Evolutionary conservation across 2,113 vertebrate genomes (phyloP).

Genomic region (Aythya baeri): DNA sequence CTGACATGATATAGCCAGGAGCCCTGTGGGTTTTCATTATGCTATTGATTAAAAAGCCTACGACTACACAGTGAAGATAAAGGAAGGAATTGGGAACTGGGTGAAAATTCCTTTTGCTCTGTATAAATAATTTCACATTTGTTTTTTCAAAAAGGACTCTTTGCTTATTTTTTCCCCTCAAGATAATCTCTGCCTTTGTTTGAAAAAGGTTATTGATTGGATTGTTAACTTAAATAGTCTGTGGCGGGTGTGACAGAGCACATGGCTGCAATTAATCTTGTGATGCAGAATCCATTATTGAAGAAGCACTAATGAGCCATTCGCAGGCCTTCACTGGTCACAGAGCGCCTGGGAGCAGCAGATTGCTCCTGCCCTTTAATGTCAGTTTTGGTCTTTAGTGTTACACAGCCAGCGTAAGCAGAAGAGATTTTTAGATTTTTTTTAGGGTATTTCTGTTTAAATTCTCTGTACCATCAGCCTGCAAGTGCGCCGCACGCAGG

Average conservation of each 20-base stretch:
- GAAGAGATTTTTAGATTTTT: background rate
- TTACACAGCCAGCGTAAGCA: background rate
- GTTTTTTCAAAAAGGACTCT: conserved; percentile 1
- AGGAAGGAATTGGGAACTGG: background rate
- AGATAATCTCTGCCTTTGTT: conserved; percentile 56
- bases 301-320: conserved; percentile 71
- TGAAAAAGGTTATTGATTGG: conserved; percentile 72
- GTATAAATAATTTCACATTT: conserved; percentile 32
- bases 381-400: conserved; percentile 45
- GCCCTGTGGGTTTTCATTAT: background rate
- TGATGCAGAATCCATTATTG: conserved; percentile 69
- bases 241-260: conserved; percentile 63
- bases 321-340: conserved; percentile 67
- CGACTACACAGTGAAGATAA: background rate
- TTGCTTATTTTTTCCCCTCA: conserved; percentile 23
- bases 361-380: conserved; percentile 61
- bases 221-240: conserved; percentile 72
- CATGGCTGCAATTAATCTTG: conserved; percentile 73
- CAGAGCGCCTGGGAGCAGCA: conserved; percentile 58
- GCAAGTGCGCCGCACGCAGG: background rate
- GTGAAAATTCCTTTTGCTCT: conserved; percentile 12
- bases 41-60: conserved; percentile 40
- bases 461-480: background rate
- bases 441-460: background rate
- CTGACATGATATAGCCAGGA: conserved; percentile 2